A percentile compares a stretch with the other conserved stretches of the same genome.
phyloP scores from a whole-genome alignment of 1,140 invertebrate species.

The Drosophila subpulchrella region DNA sequence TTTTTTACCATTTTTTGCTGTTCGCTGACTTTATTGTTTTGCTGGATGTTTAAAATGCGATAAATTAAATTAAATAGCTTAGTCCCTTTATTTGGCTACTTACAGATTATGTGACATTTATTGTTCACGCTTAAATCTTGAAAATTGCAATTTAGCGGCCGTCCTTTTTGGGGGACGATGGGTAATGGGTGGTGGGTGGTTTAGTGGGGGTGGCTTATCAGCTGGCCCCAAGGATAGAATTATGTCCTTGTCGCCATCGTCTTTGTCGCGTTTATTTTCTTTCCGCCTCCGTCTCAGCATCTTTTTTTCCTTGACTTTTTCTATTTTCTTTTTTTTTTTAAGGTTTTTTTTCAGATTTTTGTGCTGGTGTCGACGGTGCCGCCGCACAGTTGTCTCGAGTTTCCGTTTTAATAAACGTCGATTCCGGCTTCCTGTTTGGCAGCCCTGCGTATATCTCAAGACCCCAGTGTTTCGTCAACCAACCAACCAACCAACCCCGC shows the following conservation, averaged over 20 bases:
- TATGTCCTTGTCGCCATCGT: slow-evolving; percentile 64
- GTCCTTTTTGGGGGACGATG: slow-evolving; percentile 34
- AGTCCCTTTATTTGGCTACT: slow-evolving; percentile 78
- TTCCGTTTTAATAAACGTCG: slow-evolving; percentile 83
- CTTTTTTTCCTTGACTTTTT: not conserved
- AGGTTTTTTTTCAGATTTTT: slow-evolving; percentile 15
- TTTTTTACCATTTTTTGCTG: slow-evolving; percentile 23
- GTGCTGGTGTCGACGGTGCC: slow-evolving; percentile 33
- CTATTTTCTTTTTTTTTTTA: slow-evolving; percentile 10
- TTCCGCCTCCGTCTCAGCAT: slow-evolving; percentile 4
- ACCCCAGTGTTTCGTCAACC: slow-evolving; percentile 12
- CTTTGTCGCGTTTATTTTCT: slow-evolving; percentile 41
- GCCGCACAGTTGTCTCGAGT: slow-evolving; percentile 81
- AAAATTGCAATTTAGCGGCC: slow-evolving; percentile 79
- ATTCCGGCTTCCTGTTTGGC: slow-evolving; percentile 82
- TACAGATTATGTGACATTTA: slow-evolving; percentile 83
- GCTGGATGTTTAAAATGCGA: slow-evolving; percentile 80
- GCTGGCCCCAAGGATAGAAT: slow-evolving; percentile 73
- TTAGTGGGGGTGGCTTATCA: slow-evolving; percentile 43
- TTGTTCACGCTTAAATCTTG: slow-evolving; percentile 82
- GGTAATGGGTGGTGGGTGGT: not conserved
- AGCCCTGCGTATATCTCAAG: slow-evolving; percentile 42
- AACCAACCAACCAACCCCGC: slow-evolving; percentile 32
- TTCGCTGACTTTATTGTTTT: slow-evolving; percentile 61
- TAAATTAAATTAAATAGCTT: slow-evolving; percentile 80